A percentile compares a stretch with the other conserved stretches of the same genome.
phyloP scores from a whole-genome alignment of 2,888 invertebrate species.

The Halocaridina rubra region DNA sequence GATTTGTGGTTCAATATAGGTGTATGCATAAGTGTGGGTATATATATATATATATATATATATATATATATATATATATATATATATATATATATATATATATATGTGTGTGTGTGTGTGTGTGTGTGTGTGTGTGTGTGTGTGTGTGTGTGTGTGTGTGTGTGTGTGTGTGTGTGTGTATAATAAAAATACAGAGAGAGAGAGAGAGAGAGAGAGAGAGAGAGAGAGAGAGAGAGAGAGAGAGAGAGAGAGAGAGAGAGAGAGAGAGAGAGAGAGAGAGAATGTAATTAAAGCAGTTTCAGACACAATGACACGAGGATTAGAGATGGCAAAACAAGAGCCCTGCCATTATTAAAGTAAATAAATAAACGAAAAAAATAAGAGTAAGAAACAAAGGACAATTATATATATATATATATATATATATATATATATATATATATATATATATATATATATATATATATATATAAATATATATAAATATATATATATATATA shows the following conservation, averaged over 20 bases:
- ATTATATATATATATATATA: no score
- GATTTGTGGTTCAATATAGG: neutral
- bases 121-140: neutral
- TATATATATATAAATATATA: neutral
- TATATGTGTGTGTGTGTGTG: neutral
- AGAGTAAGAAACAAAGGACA: no score
- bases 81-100: neutral
- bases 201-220: neutral
- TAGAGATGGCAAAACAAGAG: no score
- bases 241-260: neutral
- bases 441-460: neutral
- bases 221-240: neutral
- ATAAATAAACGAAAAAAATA: no score
- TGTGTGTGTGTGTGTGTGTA: neutral
- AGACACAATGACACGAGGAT: no score
- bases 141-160: neutral
- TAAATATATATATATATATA: neutral
- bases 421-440: no score
- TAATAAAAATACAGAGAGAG: neutral
- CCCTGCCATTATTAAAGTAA: no score
- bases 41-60: neutral
- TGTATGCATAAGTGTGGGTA: neutral
- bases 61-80: neutral
- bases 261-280: neutral
- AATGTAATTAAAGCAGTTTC: no score